Percentiles rank a stretch among this genome's conserved stretches.
These are phyloP conservation scores for Spicauda simplicius DNA, from an alignment of 2,888 invertebrate species.

Conservation along the genomic window DNA sequence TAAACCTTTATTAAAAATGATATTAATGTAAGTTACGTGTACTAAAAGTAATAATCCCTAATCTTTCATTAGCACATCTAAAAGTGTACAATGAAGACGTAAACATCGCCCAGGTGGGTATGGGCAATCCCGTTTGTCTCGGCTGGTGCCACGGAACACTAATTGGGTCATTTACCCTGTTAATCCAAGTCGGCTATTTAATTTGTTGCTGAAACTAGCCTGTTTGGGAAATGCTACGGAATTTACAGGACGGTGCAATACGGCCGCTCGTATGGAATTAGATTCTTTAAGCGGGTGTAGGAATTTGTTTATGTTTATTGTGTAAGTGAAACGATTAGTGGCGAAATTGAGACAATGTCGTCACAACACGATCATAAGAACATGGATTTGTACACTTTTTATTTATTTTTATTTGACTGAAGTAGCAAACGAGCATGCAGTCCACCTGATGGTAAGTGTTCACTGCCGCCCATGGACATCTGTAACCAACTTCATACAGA, in stretches of 20 bases:
- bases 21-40: neutral
- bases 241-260: neutral
- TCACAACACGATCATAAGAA: no score
- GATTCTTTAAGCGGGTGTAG: no score
- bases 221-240: conserved; percentile 20
- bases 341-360: no score
- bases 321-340: no score
- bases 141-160: conserved; percentile 32
- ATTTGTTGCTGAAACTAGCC: conserved; percentile 25
- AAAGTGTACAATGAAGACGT: conserved; percentile 28
- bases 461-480: no score
- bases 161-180: conserved; percentile 36
- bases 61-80: conserved; percentile 26
- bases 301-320: no score
- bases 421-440: no score
- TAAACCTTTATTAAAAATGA: no score
- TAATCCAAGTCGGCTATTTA: conserved; percentile 36
- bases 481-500: no score
- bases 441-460: no score
- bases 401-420: no score
- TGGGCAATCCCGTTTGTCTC: conserved; percentile 32
- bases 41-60: neutral
- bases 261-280: neutral
- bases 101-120: conserved; percentile 20
- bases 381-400: no score